A percentile compares a stretch with the other conserved stretches of the same genome.
Evolutionary conservation across 2,113 vertebrate genomes (phyloP).

Genomic region (Apeltes quadracus): DNA sequence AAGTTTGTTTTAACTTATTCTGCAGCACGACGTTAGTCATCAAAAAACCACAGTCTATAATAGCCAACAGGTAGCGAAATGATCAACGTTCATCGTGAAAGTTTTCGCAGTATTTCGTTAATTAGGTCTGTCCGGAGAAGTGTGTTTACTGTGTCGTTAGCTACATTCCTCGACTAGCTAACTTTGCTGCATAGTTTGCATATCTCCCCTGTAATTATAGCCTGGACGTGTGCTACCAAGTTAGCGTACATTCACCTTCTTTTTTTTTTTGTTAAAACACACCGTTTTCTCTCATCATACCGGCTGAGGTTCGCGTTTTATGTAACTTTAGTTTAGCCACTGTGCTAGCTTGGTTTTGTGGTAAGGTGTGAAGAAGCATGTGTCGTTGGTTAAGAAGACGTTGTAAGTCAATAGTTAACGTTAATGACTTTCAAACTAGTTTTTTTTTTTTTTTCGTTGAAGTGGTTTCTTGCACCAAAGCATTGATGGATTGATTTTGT

Average conservation of each 20-base stretch:
- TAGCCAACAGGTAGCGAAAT: not conserved
- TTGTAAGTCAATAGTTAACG: too few species aligned
- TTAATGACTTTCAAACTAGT: too few species aligned
- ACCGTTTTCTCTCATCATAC: too few species aligned
- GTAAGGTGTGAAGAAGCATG: too few species aligned
- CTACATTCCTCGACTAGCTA: slow-evolving; percentile 55
- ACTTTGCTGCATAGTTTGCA: slow-evolving; percentile 24
- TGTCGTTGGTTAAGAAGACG: too few species aligned
- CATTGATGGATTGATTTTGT: not conserved
- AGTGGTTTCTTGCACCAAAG: not conserved
- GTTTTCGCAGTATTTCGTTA: not conserved
- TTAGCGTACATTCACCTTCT: too few species aligned
- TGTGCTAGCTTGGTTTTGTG: too few species aligned
- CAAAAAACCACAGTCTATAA: not conserved
- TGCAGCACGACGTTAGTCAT: not conserved
- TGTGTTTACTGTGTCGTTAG: slow-evolving; percentile 36
- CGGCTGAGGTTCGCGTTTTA: too few species aligned
- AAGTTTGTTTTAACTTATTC: slow-evolving; percentile 25
- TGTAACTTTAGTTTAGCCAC: too few species aligned
- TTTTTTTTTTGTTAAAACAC: too few species aligned
- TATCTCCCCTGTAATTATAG: not conserved
- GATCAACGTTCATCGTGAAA: rapidly evolving
- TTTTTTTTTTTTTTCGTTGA: too few species aligned
- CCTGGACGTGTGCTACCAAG: not conserved
- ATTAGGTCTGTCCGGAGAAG: not conserved